Evolutionary conservation across 2,113 vertebrate genomes (phyloP).

Genomic region (Notarius quadriscutis): DNA sequence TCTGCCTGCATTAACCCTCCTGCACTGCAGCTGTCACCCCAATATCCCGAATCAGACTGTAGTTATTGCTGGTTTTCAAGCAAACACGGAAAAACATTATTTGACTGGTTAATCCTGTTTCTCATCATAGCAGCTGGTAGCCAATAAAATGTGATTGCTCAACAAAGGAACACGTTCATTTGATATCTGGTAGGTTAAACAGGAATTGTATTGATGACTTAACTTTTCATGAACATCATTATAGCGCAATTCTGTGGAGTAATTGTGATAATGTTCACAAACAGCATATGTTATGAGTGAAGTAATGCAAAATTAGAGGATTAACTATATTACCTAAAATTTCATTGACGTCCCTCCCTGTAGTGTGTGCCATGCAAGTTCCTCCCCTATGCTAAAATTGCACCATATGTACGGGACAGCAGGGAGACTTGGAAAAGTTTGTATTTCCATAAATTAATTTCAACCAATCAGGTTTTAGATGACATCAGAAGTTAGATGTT

Average conservation of each 20-base stretch:
- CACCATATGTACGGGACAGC: too few species aligned
- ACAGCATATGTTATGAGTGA: background rate
- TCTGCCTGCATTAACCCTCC: background rate
- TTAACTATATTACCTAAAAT: background rate
- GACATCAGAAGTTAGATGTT: too few species aligned
- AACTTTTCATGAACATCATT: background rate
- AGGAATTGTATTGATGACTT: background rate
- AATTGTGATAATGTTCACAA: background rate
- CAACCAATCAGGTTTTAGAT: too few species aligned
- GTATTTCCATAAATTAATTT: too few species aligned
- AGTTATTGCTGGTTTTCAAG: background rate
- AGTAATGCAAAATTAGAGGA: background rate
- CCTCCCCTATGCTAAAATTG: background rate
- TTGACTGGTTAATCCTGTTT: background rate
- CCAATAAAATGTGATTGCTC: background rate
- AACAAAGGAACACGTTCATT: background rate
- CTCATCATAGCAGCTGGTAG: background rate
- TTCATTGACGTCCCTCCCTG: background rate
- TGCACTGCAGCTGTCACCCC: background rate
- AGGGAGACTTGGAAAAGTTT: too few species aligned
- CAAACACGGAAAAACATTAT: background rate
- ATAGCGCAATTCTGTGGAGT: background rate
- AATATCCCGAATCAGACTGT: background rate
- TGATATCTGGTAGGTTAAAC: background rate
- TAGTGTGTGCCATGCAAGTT: background rate